Evolutionary conservation across 1,140 invertebrate genomes (phyloP), one percentile per base, ranked within the genome.

Genomic region (Diuraphis noxia): DNA sequence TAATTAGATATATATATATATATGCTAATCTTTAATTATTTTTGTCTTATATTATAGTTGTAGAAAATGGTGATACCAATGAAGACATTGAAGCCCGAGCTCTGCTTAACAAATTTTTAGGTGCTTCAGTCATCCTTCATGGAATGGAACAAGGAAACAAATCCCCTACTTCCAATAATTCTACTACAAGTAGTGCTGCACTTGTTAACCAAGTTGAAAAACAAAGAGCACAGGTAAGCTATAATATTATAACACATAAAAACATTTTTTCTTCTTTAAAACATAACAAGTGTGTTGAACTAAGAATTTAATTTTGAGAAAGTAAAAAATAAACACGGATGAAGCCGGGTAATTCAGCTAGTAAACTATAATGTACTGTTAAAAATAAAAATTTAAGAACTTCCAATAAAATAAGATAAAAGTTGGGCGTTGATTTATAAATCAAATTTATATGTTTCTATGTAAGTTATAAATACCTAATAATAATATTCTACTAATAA

Each of bases 81-180:
- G 96, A 96, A 93, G 96, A 97, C 93, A 93, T 94, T n/a, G 96
- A 96, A 93, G 96, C 96, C 23, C 94, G 96, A 77, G 95, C 96
- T 91, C 94, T 97, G 92, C 95, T 97, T 41, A 97, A 97, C 94
- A 97, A 97, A 94, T 97, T 97, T 94, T 94, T 97, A 41, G 96
- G 96, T 79, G 96, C 96, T 88, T 96, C 96, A 92, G 96, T 97
- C 91, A 95, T 97, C 36, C 95, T 97, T 94, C 95, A 95, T 88
- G 96, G 95, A 92, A 95, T 96, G 94, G 95, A 96, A 94, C 94
- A 88, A 38, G 92, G 79, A n/a, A 85, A 21, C 34, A 91, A 77
- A 30, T 87, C 88, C 72, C 41, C 92, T 40, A 19, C 91, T 36
- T 56, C 91, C 13, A 25, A 30, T 6, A 38, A 46, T 21, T n/a